Evolutionary conservation across 2,113 vertebrate genomes (phyloP), one percentile per base, ranked within the genome.

Genomic region (Cheirogaleus medius): DNA sequence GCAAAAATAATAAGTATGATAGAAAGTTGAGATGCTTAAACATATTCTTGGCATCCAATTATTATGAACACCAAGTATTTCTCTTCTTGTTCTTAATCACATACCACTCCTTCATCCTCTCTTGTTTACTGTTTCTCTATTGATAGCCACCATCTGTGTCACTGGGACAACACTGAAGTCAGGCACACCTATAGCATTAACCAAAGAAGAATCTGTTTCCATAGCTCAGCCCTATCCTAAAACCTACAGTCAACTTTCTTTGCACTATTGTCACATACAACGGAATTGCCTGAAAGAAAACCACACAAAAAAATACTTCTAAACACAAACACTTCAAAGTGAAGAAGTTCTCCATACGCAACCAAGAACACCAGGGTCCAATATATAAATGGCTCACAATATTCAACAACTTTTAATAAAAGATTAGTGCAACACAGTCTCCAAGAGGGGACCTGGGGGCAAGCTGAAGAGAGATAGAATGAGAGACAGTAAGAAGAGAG

Each of bases 261-360:
- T 78, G 49, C 27, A 58, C 66, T 69, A 58, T 80, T 91, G n/a
- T 82, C 92, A 95, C 54, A 69, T 74, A 83, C 76, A 91, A n/a
- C 47, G 7, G 18, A 74, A 97, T 34, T 95, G 71, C 82, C 80
- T 96, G 78, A 97, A 97, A 98, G 87, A 90, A 98, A 98, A 98
- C 8, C 29, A 97, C 94, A 98, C 76, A 49, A 94, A 96, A 98
- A 97, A 96, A 90, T 56, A 88, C 91, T 91, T 78, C 64, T 92
- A 56, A 96, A 86, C 80, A 83, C 73, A 98, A 98, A 96, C 93
- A 94, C 90, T 98, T 98, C 96, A 96, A 98, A 98, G 80, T 34
- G 54, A 89, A 37, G 63, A 77, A 82, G 71, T 76, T 96, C 44
- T 96, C 95, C 87, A 66, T 42, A 87, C 21, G 18, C 6, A 98